Evolutionary conservation across 2,888 invertebrate genomes (phyloP), one percentile per base, ranked within the genome.

Genomic region (Agelastica alni): DNA sequence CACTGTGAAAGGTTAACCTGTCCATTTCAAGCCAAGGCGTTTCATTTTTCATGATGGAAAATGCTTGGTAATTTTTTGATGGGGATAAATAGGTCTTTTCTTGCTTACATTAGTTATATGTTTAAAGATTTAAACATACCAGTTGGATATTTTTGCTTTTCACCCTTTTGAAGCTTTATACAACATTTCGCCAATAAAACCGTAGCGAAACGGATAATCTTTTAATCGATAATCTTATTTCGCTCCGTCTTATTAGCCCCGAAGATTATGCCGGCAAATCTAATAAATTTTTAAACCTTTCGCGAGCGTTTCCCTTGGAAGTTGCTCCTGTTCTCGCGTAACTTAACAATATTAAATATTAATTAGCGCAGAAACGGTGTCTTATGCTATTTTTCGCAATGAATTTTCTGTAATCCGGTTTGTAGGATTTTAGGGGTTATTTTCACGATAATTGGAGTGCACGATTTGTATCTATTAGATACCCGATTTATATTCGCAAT

Each of bases 211-310:
- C 5, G 30, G 42, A 43, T 30, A 30, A 43, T 43, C 30, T 28
- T 16, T n/a, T 28, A 30, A 43, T 43, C 42, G n/a, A 43, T 43
- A 30, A 42, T n/a, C 16, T 16, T 42, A 42, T 26, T 42, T 42
- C 5, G 26, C 26, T 42, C 13, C 9, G n/a, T 14, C 28, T 43
- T 43, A 44, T 44, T 32, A 31, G 10, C 18, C 12, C 22, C 9
- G 18, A 32, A 20, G 31, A 20, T 31, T 44, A 31, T 44, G 17
- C 32, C n/a, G 4, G 20, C 30, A 31, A 13, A 44, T 12, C 18
- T 32, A 10, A 17, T 10, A 31, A 32, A 44, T 44, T 32, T 44
- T 44, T 20, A 44, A 44, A 44, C 17, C 28, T 31, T 13, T 32
- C 32, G 12, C 30, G 6, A 13, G 12, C 16, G 30, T 28, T 43